Percentiles rank a stretch among this genome's conserved stretches.
phyloP scores from a whole-genome alignment of 2,888 invertebrate genomes.

The Yponomeuta sedellus region DNA sequence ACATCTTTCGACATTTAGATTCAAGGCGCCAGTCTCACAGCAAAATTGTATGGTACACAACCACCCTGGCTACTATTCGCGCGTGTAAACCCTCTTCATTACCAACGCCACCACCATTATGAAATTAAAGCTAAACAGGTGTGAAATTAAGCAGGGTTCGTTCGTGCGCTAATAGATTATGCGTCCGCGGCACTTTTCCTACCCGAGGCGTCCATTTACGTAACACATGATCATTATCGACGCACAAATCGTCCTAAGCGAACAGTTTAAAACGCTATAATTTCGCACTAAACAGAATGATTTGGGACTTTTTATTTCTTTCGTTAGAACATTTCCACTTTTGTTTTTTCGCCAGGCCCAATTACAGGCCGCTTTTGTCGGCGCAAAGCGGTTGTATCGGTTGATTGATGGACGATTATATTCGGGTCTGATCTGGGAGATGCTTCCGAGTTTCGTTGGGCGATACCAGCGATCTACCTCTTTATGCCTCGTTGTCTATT shows the following conservation, averaged over 20 bases:
- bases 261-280: slow-evolving; percentile 67
- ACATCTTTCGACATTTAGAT: no score
- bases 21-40: no score
- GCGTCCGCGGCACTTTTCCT: slow-evolving; percentile 46
- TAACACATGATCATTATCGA: slow-evolving; percentile 59
- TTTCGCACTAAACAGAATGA: slow-evolving; percentile 73
- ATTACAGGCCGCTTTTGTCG: slow-evolving; percentile 53
- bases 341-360: slow-evolving; percentile 64
- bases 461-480: slow-evolving; percentile 37
- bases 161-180: slow-evolving; percentile 63
- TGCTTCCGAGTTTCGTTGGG: slow-evolving; percentile 63
- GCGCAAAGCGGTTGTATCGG: slow-evolving; percentile 52
- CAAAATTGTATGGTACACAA: no score
- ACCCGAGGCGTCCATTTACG: slow-evolving; percentile 54
- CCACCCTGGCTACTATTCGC: not conserved
- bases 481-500: not conserved
- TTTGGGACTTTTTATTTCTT: slow-evolving; percentile 52
- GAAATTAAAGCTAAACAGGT: slow-evolving; percentile 71
- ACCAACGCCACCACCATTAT: slow-evolving; percentile 51
- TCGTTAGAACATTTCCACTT: slow-evolving; percentile 70
- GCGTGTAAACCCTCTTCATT: slow-evolving; percentile 52
- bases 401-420: slow-evolving; percentile 73
- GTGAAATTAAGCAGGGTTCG: slow-evolving; percentile 73
- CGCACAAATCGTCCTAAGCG: slow-evolving; percentile 65
- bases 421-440: slow-evolving; percentile 57